Base-by-base conservation (phyloP, 2,113 vertebrate species). In the Strix aluco region DNA sequence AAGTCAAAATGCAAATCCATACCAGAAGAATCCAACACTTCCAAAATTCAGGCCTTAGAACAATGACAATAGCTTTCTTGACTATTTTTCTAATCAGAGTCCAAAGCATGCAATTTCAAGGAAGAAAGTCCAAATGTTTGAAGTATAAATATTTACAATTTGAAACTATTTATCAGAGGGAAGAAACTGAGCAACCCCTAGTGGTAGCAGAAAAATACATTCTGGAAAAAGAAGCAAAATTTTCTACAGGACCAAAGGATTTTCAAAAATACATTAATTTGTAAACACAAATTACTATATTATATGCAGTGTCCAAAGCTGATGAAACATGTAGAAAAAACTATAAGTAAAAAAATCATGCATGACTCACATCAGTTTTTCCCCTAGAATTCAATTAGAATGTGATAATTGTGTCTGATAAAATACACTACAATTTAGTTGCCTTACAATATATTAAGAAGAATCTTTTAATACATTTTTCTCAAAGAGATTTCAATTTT, bases 101-200 rank as follows among this genome's bases (percentile, higher is more conserved):
- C 84, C 22, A 79, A 81, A 58, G 13, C 22, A 70, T 29, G 27
- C 25, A 55, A 70, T 78, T 95, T 85, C 25, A 80, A 86, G 46
- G 83, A 88, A 86, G 19, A 15, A 63, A 89, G 30, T 65, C 13
- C 38, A 82, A 82, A 94, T 44, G 15, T 49, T 54, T 81, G 21
- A 94, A 54, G 17, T 9, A 46, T 25, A 84, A 85, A 69, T 87
- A 86, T 88, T 86, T 96, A 87, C 59, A 81, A 30, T 63, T 83
- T 94, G 51, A 77, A 92, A 54, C 10, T 49, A 61, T 88, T 92
- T 63, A 70, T 92, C 47, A 74, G 63, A 89, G 52, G 81, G 81
- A 96, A 96, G 96, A 94, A 82, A 55, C 51, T 88, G 91, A 97
- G 97, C 91, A 89, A 70, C 97, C 86, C 86, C 96, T 97, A 96